Evolutionary conservation across 2,113 vertebrate species (phyloP), one percentile per base, ranked within the genome.

Genomic region (Mastomys natalensis): DNA sequence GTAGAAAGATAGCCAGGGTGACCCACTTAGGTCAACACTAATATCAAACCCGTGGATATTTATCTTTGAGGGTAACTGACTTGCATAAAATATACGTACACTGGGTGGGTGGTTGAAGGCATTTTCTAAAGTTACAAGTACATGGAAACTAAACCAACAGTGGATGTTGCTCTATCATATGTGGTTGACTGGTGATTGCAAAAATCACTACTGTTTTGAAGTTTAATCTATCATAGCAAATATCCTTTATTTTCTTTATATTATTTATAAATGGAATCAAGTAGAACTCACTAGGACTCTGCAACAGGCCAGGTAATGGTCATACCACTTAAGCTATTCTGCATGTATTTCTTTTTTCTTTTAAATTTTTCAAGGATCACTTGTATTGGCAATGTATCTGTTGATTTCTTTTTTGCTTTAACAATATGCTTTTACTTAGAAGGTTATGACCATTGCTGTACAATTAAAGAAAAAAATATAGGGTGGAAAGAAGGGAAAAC

Each of bases 351-450:
- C 11, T 87, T 93, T 91, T 91, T 37, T n/a, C 15, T 72, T 93
- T 90, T 37, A 11, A 96, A 92, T 87, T 90, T 84, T 70, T 34
- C 26, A 87, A 72, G 48, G 72, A 19, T 76, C 26, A 93, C 16
- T 88, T 96, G 53, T 58, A 60, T 94, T 94, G 87, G 89, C 78
- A 91, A 87, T 4, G 60, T 66, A 81, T n/a, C n/a, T 87, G 15
- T 95, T 96, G 53, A n/a, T 94, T 51, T 51, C 9, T 51, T 96
- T 92, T 92, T 92, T 92, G 53, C 66, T 73, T 0, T 93, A 90
- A 82, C 93, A 97, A 91, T 93, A 70, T 43, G 16, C 62, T 97
- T 93, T 74, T 95, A 60, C 66, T 95, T 88, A 76, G 60, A 97
- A 94, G 91, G 16, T n/a, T 22, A 60, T 89, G 91, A 86, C 45